Percentiles rank a stretch among this genome's conserved stretches.
Conservation (phyloP, 1,140 invertebrate genomes). For the Bombus superbus region DNA sequence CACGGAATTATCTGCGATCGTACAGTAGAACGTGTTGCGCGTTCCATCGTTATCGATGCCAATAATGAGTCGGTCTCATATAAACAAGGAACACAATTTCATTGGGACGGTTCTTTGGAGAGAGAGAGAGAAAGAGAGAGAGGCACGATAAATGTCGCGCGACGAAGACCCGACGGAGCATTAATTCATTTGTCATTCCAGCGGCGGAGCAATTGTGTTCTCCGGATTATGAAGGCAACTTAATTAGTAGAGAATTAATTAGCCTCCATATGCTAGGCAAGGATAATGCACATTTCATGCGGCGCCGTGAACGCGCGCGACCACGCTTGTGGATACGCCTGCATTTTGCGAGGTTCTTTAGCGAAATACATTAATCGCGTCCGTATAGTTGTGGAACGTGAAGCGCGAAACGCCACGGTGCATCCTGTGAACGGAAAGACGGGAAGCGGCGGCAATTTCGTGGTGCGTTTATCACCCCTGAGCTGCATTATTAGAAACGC, state of each 20-base stretch:
- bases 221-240: conserved; percentile 36
- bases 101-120: conserved; percentile 4
- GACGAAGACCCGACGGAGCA: conserved; percentile 1
- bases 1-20: neutral
- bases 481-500: conserved; percentile 22
- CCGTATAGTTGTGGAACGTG: neutral
- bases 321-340: neutral
- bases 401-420: neutral
- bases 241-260: conserved; percentile 58
- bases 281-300: conserved; percentile 35
- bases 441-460: conserved; percentile 9
- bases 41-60: neutral
- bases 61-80: conserved; percentile 1
- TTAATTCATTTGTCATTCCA: conserved; percentile 48
- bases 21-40: neutral
- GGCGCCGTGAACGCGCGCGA: neutral
- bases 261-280: conserved; percentile 2
- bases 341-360: conserved; percentile 45
- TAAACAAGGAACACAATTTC: neutral
- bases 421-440: conserved; percentile 7
- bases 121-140: neutral
- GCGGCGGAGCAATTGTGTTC: conserved; percentile 27
- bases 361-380: conserved; percentile 41
- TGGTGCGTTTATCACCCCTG: conserved; percentile 1
- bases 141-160: conserved; percentile 29